A percentile compares a stretch with the other conserved stretches of the same genome.
These are phyloP conservation scores for Xylota sylvarum DNA, from an alignment of 2,888 invertebrate genomes.

Conservation along the genomic window DNA sequence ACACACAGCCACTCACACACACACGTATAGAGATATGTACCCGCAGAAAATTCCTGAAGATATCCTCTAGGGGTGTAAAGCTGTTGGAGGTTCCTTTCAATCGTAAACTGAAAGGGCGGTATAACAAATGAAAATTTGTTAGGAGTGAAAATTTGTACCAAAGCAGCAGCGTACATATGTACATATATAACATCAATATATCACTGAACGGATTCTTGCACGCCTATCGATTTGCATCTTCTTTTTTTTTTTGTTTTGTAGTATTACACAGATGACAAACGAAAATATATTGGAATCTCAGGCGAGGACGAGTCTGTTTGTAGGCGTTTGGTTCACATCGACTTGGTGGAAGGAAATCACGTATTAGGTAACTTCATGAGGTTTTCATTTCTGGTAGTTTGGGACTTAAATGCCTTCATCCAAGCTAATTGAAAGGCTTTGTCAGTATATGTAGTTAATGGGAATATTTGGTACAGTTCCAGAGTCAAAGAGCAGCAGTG, in stretches of 20 bases:
- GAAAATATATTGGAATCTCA: neutral
- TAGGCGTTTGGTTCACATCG: too few species aligned
- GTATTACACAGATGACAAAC: neutral
- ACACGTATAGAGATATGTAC: neutral
- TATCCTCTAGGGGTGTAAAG: constrained; percentile 37
- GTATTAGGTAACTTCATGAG: too few species aligned
- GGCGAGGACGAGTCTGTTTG: too few species aligned
- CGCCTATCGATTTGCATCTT: constrained; percentile 11
- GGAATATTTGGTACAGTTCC: too few species aligned
- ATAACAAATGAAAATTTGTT: constrained; percentile 42
- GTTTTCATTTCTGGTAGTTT: too few species aligned
- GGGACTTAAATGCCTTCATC: too few species aligned
- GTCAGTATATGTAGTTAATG: too few species aligned
- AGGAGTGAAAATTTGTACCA: constrained; percentile 21
- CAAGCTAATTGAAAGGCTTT: too few species aligned
- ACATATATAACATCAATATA: neutral
- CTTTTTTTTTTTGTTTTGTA: neutral
- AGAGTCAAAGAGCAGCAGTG: too few species aligned
- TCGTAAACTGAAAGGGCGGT: constrained; percentile 32
- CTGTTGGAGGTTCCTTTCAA: constrained; percentile 20
- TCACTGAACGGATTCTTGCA: neutral
- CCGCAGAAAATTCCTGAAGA: constrained; percentile 33
- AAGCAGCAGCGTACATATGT: too few species aligned
- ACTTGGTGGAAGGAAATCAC: too few species aligned
- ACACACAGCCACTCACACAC: neutral